These are phyloP conservation scores for Zaprionus bogoriensis DNA, from an alignment of 2,888 invertebrate genomes.

Conservation along the genomic window DNA sequence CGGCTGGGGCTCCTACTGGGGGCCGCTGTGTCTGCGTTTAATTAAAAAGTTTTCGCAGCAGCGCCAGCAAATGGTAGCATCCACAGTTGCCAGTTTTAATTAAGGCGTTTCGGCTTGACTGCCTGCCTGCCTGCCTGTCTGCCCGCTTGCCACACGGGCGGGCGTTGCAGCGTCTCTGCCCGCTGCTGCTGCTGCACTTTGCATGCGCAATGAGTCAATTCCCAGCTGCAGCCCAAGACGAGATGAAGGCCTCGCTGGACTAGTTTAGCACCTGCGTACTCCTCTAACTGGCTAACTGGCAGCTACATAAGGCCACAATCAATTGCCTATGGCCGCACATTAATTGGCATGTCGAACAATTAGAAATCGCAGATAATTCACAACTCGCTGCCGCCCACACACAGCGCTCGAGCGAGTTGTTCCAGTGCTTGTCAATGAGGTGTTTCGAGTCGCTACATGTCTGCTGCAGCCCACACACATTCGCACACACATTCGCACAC, in stretches of 20 bases:
- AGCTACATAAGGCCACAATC: slow-evolving; percentile 18
- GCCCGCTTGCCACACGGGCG: slow-evolving; percentile 3
- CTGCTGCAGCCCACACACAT: slow-evolving; percentile 55
- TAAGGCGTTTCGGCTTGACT: slow-evolving; percentile 47
- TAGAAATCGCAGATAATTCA: slow-evolving; percentile 72
- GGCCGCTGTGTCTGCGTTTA: slow-evolving; percentile 47
- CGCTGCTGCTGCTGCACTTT: slow-evolving; percentile 22
- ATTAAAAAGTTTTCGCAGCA: slow-evolving; percentile 51
- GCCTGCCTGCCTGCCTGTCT: slow-evolving; percentile 9
- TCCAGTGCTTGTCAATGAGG: slow-evolving; percentile 61
- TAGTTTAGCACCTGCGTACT: slow-evolving; percentile 30
- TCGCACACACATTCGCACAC: slow-evolving; percentile 25
- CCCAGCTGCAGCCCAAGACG: slow-evolving; percentile 18
- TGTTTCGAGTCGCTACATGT: slow-evolving; percentile 49
- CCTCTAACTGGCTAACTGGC: slow-evolving; percentile 45
- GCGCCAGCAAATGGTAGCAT: slow-evolving; percentile 60
- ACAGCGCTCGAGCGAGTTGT: slow-evolving; percentile 5
- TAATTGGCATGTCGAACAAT: slow-evolving; percentile 76
- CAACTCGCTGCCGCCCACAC: slow-evolving; percentile 56
- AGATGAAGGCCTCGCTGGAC: slow-evolving; percentile 18
- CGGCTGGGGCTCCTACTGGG: slow-evolving; percentile 17
- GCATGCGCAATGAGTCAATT: slow-evolving; percentile 36
- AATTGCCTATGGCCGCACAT: slow-evolving; percentile 48
- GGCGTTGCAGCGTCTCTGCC: slow-evolving; percentile 10
- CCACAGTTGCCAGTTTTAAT: slow-evolving; percentile 64